Evolutionary conservation across 2,888 invertebrate species (phyloP), one percentile per base, ranked within the genome.

Genomic region (Chalcis sispes): DNA sequence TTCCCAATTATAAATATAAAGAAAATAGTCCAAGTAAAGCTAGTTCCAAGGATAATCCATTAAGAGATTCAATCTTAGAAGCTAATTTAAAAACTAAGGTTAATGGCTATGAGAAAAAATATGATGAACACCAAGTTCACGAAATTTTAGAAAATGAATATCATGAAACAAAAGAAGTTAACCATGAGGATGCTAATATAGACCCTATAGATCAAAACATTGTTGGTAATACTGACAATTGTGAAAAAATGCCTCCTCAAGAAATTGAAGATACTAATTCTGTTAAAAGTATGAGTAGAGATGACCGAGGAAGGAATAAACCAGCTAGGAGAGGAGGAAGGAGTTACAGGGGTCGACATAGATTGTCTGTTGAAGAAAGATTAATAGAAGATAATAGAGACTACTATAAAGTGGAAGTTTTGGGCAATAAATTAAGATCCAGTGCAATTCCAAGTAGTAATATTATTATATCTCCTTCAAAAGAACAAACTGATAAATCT

Each of bases 401-500:
- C 73, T 94, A 93, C 85, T 94, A 94, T 83, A 94, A 93, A 85
- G 93, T 94, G 15, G 94, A 94, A 83, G 93, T 94, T 29, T 90
- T 93, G 81, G 92, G 93, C 76, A 93, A 92, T 7, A 94, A 94
- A 84, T 86, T 93, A 46, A 89, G 94, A 32, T 93, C 94, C 0
- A 93, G 92, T 75, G 86, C 82, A 61, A 82, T 84, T 32, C 83
- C 86, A 15, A 80, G 80, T 59, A 81, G 66, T 65, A 81, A 81
- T 58, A 27, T 74, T 0, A 7, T 54, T 1, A 65, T 54, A 25
- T 69, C 69, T 23, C 76, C 69, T 8, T 80, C 72, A 32, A 84
- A 79, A 56, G 84, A 82, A n/a, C 70, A 78, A 69, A 15, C 27
- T 52, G 79, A 81, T 1, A 75, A 66, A 71, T 54, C 18, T 79